phyloP scores from a whole-genome alignment of 1,140 invertebrate species.

The Drosophila eugracilis region DNA sequence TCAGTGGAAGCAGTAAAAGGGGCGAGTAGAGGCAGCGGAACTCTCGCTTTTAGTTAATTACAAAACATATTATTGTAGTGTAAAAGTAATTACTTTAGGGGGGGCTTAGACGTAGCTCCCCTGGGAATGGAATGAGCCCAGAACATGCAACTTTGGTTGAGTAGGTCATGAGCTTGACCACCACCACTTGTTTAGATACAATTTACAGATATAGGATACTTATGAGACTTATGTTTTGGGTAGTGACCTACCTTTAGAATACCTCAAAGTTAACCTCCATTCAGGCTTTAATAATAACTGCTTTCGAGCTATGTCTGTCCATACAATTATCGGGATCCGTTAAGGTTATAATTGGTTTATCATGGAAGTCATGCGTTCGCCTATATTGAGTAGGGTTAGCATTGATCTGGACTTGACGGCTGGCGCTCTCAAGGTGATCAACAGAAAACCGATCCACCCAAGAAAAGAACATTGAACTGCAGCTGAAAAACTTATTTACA shows the following conservation, averaged over 20 bases:
- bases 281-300: conserved; percentile 14
- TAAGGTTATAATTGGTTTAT: conserved; percentile 55
- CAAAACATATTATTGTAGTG: conserved; percentile 42
- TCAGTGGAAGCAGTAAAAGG: conserved; percentile 20
- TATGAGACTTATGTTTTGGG: not conserved
- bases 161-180: conserved; percentile 40
- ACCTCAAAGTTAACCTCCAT: too few relatives aligned
- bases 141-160: conserved; percentile 50
- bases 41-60: conserved; percentile 54
- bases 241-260: not conserved
- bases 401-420: conserved; percentile 37
- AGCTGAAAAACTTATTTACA: conserved; percentile 23
- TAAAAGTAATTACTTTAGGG: conserved; percentile 67
- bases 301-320: not conserved
- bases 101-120: not conserved
- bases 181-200: conserved; percentile 38
- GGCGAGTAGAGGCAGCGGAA: not conserved
- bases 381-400: conserved; percentile 4
- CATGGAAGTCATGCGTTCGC: conserved; percentile 20
- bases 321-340: conserved; percentile 47
- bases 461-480: conserved; percentile 49
- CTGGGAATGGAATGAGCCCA: conserved; percentile 26
- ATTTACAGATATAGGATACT: conserved; percentile 9
- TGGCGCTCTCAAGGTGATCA: conserved; percentile 44
- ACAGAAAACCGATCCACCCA: conserved; percentile 31